Conservation (phyloP, 2,113 vertebrate species). For the Eira barbara region DNA sequence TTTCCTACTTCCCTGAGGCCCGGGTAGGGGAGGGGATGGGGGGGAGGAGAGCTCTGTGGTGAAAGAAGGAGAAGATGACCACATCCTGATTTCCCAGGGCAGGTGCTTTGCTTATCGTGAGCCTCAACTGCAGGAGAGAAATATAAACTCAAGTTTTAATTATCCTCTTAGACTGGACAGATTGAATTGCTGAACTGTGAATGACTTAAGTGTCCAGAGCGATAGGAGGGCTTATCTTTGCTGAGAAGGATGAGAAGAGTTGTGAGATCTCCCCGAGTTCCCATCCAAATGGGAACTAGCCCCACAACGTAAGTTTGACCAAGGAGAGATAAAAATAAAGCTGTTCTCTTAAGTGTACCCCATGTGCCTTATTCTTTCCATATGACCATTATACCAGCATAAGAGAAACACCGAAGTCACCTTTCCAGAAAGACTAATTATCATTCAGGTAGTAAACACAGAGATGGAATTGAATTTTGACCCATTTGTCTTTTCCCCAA, state of each 20-base stretch:
- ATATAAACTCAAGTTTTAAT: neutral
- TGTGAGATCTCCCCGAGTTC: neutral
- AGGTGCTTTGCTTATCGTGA: neutral
- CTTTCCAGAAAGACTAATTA: neutral
- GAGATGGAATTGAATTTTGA: conserved; percentile 52
- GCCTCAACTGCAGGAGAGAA: neutral
- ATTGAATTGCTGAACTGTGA: neutral
- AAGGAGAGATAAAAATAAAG: neutral
- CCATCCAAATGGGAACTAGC: neutral
- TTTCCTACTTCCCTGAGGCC: neutral
- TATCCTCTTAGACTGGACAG: neutral
- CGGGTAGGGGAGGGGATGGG: neutral
- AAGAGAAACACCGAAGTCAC: neutral
- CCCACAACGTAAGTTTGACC: neutral
- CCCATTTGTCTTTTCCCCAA: neutral
- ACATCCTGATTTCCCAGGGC: neutral
- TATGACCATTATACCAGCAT: neutral
- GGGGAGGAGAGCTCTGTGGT: neutral
- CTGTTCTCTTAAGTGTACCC: neutral
- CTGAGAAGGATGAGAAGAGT: neutral
- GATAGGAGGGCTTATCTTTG: neutral
- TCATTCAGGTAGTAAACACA: conserved; percentile 24
- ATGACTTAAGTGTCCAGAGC: neutral
- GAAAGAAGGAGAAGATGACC: neutral
- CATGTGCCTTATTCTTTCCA: neutral